Evolutionary conservation across 2,797 vertebrate species (phyloP).

Genomic region (Sebastes itinus): DNA sequence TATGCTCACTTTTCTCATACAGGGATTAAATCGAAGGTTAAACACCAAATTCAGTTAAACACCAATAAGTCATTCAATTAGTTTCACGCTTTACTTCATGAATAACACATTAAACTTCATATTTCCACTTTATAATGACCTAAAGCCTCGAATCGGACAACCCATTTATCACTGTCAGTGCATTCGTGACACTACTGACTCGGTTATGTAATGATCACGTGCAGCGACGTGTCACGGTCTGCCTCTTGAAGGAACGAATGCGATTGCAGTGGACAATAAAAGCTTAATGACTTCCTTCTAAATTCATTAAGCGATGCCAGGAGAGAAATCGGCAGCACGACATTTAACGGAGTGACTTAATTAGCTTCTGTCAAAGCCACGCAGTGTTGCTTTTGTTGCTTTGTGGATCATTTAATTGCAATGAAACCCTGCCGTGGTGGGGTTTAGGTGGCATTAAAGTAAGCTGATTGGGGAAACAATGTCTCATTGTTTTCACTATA

Average conservation of each 20-base stretch:
- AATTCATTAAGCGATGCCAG: conserved; percentile 9
- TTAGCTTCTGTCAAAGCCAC: background rate
- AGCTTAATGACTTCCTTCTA: conserved; percentile 25
- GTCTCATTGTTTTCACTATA: background rate
- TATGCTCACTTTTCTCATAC: background rate
- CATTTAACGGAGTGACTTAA: conserved; percentile 10
- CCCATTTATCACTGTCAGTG: background rate
- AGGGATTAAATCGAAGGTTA: background rate
- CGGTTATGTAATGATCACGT: background rate
- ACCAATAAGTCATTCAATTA: background rate
- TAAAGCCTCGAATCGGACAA: background rate
- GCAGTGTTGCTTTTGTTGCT: background rate
- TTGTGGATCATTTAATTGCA: background rate
- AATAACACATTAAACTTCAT: background rate
- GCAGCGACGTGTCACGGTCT: background rate
- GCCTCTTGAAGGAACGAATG: background rate
- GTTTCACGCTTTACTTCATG: background rate
- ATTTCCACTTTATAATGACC: background rate
- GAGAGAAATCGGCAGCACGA: background rate
- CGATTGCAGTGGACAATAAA: conserved; percentile 4
- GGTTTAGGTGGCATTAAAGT: background rate
- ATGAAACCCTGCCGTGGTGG: background rate
- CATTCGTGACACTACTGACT: background rate
- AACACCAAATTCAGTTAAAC: background rate
- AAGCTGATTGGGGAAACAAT: background rate